Percentiles rank a stretch among this genome's conserved stretches.
Evolutionary conservation across 1,140 invertebrate genomes (phyloP).

Genomic region (Tetraneura akinire): DNA sequence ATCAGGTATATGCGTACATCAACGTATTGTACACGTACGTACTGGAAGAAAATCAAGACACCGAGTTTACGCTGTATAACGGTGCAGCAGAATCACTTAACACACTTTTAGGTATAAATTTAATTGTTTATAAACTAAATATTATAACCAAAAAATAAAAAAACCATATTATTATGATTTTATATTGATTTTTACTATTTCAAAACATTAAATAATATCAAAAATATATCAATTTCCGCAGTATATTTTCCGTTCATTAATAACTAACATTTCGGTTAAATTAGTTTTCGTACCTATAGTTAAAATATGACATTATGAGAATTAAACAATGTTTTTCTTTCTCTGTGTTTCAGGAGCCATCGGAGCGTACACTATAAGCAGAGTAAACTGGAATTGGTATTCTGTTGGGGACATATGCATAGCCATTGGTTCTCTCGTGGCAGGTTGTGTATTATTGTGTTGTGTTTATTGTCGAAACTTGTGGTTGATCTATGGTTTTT

Average conservation of each 20-base stretch:
- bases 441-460: not conserved
- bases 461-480: slow-evolving; percentile 32
- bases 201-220: no score
- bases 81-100: slow-evolving; percentile 28
- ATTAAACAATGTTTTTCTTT: no score
- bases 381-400: slow-evolving; percentile 46
- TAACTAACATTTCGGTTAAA: no score
- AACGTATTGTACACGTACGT: slow-evolving; percentile 23
- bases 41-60: slow-evolving; percentile 17
- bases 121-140: no score
- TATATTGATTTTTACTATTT: no score
- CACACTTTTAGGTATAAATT: not conserved
- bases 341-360: slow-evolving; percentile 24
- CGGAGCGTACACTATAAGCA: slow-evolving; percentile 17
- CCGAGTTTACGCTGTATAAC: slow-evolving; percentile 8
- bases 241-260: no score
- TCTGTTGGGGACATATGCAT: slow-evolving; percentile 8
- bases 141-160: no score
- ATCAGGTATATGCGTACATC: slow-evolving; percentile 39
- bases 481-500: slow-evolving; percentile 30
- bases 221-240: no score
- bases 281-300: no score
- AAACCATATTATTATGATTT: no score
- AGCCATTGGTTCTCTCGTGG: slow-evolving; percentile 1
- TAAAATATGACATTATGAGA: no score